A percentile compares a stretch with the other conserved stretches of the same genome.
Evolutionary conservation across 2,113 vertebrate genomes (phyloP).

Genomic region (Silurus asotus): DNA sequence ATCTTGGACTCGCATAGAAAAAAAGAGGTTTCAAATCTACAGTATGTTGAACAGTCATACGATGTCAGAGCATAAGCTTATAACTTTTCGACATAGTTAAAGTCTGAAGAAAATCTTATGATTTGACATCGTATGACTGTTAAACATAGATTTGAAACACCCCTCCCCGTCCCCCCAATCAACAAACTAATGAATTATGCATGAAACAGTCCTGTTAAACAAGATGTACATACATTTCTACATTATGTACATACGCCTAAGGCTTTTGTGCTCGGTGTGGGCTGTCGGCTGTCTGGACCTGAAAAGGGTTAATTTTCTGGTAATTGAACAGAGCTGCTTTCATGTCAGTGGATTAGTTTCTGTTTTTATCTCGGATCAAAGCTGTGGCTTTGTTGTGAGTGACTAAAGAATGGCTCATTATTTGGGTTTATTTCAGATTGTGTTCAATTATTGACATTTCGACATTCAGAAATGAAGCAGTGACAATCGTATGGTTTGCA

Average conservation of each 20-base stretch:
- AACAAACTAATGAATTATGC: background rate
- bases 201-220: background rate
- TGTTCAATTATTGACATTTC: background rate
- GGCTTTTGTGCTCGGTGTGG: background rate
- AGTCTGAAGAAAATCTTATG: too few relatives aligned
- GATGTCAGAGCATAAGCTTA: too few relatives aligned
- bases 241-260: background rate
- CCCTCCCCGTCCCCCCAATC: too few relatives aligned
- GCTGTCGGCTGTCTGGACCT: background rate
- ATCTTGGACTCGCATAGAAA: background rate
- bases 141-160: background rate
- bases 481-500: background rate
- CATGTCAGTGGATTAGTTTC: background rate
- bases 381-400: background rate
- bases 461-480: background rate
- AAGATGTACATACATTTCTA: background rate
- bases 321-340: conserved; percentile 10
- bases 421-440: background rate
- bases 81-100: too few relatives aligned
- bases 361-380: background rate
- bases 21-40: too few relatives aligned
- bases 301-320: conserved; percentile 12
- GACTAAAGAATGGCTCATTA: background rate
- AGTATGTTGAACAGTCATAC: too few relatives aligned
- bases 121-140: background rate